Evolutionary conservation across 2,113 vertebrate genomes (phyloP).

Genomic region (Alligator sinensis): DNA sequence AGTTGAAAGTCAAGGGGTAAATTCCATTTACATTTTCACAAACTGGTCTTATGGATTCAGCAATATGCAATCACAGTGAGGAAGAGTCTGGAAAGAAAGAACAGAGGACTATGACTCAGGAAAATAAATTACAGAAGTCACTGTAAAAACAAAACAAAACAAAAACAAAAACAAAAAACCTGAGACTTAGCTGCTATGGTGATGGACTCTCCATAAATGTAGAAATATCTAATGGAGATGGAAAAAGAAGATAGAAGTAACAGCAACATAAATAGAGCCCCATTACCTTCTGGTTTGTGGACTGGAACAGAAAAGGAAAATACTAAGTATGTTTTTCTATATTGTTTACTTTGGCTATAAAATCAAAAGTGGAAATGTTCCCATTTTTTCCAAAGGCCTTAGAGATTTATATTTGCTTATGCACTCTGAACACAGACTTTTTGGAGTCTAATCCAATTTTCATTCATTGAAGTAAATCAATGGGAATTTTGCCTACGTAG

Average conservation of each 20-base stretch:
- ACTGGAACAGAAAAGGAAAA: conserved; percentile 41
- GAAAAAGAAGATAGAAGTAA: conserved; percentile 18
- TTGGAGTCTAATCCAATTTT: neutral
- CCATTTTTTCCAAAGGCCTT: conserved; percentile 4
- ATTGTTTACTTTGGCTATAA: conserved; percentile 43
- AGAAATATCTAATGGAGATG: neutral
- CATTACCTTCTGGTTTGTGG: conserved; percentile 15
- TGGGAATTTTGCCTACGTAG: neutral
- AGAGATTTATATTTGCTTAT: conserved; percentile 25
- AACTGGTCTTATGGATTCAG: neutral
- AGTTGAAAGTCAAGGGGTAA: conserved; percentile 1
- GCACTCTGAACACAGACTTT: conserved; percentile 1
- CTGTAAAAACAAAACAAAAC: neutral
- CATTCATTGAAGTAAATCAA: conserved; percentile 28
- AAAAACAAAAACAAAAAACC: conserved; percentile 7
- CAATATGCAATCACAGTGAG: neutral
- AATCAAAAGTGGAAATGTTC: conserved; percentile 37
- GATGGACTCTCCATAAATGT: neutral
- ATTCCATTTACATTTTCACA: conserved; percentile 21
- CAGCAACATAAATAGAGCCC: neutral
- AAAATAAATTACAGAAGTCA: neutral
- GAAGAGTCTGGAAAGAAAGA: neutral
- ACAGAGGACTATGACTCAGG: neutral
- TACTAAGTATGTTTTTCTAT: conserved; percentile 36
- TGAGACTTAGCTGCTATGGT: neutral